Percentiles rank a stretch among this genome's conserved stretches.
phyloP scores from a whole-genome alignment of 2,113 vertebrate species.

The Lepus europaeus region DNA sequence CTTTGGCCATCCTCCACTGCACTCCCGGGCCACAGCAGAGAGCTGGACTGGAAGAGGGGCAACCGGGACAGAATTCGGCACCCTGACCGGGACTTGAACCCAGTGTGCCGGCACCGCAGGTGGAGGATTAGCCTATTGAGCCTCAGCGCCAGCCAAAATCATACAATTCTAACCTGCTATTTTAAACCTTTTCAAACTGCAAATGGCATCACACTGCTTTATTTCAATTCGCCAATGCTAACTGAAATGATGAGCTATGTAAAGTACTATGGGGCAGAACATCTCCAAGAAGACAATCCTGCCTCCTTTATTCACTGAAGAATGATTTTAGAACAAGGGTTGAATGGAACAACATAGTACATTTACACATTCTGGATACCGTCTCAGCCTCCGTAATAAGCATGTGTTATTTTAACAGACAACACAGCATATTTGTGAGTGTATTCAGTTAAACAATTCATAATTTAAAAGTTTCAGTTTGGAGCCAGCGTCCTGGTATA shows the following conservation, averaged over 20 bases:
- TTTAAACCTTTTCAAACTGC: background rate
- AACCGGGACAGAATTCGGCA: too few relatives aligned
- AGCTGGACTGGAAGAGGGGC: too few relatives aligned
- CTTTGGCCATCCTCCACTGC: too few relatives aligned
- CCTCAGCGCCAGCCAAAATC: background rate
- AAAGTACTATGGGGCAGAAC: background rate
- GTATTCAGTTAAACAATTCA: background rate
- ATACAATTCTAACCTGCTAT: background rate
- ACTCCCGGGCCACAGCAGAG: too few relatives aligned
- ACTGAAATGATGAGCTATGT: background rate
- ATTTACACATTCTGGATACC: background rate
- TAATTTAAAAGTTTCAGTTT: slow-evolving; percentile 17
- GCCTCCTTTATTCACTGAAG: background rate
- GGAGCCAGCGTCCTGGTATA: too few relatives aligned
- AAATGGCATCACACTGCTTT: background rate
- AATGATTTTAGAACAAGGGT: background rate
- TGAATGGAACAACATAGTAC: background rate
- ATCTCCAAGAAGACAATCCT: background rate
- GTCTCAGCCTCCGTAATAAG: background rate
- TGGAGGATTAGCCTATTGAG: too few relatives aligned
- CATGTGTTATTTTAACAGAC: background rate
- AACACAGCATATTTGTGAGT: background rate
- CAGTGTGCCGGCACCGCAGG: too few relatives aligned
- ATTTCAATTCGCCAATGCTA: background rate
- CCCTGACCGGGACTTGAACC: too few relatives aligned